A percentile compares a stretch with the other conserved stretches of the same genome.
phyloP scores from a whole-genome alignment of 2,113 vertebrate genomes.

The Datnioides undecimradiatus region DNA sequence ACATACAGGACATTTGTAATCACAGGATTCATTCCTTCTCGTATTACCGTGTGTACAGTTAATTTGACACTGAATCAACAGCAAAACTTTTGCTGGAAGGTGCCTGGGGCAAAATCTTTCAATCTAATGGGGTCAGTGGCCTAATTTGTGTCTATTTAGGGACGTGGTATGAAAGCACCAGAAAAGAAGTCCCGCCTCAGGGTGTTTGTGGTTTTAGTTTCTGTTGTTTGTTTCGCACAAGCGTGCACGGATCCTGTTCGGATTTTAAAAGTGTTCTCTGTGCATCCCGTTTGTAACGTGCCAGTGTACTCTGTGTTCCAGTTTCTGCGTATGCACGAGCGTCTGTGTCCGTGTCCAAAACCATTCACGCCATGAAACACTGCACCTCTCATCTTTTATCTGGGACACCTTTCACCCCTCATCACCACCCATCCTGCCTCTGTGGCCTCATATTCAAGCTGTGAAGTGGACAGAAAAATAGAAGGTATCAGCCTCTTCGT shows the following conservation, averaged over 20 bases:
- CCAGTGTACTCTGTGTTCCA: slow-evolving; percentile 62
- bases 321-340: slow-evolving; percentile 19
- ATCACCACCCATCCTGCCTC: slow-evolving; percentile 50
- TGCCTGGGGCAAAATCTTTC: background rate
- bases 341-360: slow-evolving; percentile 51
- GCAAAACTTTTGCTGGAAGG: background rate
- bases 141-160: slow-evolving; percentile 32
- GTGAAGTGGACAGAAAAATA: slow-evolving; percentile 38
- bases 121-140: slow-evolving; percentile 23
- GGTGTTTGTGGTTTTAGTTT: background rate
- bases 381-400: slow-evolving; percentile 44
- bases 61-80: background rate
- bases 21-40: background rate
- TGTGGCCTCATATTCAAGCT: slow-evolving; percentile 31
- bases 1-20: background rate
- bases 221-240: background rate
- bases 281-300: slow-evolving; percentile 6
- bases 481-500: slow-evolving; percentile 63
- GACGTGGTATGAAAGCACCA: background rate
- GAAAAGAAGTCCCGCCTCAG: background rate
- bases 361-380: slow-evolving; percentile 64
- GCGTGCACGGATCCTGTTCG: background rate
- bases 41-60: background rate
- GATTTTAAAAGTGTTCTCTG: slow-evolving; percentile 44
- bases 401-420: slow-evolving; percentile 39